These are phyloP conservation scores for Pogonus chalceus DNA, from an alignment of 1,140 invertebrate genomes.

Conservation along the genomic window DNA sequence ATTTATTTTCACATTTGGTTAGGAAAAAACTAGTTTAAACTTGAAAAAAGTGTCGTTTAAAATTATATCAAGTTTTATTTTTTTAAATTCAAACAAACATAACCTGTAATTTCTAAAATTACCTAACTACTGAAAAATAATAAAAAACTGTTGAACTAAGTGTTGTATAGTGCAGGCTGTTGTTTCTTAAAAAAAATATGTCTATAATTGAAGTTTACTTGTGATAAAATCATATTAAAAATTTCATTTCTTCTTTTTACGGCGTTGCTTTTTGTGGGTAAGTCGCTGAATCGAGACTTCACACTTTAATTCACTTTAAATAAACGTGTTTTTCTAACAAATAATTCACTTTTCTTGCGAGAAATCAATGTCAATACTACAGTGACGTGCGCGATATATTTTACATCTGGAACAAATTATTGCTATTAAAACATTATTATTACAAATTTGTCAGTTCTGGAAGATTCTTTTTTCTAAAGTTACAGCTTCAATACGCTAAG, in stretches of 20 bases:
- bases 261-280: neutral
- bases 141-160: neutral
- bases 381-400: no score
- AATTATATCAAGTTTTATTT: neutral
- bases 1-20: neutral
- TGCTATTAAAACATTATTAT: no score
- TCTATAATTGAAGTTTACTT: neutral
- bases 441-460: no score
- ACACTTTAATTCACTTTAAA: constrained; percentile 3
- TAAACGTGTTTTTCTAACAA: neutral
- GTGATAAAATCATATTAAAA: constrained; percentile 3
- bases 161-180: neutral
- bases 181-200: neutral
- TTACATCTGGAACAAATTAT: neutral
- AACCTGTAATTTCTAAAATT: constrained; percentile 5
- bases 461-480: no score
- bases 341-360: no score
- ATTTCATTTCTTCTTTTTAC: neutral
- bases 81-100: neutral
- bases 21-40: neutral
- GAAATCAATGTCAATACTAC: no score
- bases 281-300: neutral
- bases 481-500: no score
- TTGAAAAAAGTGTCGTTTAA: neutral
- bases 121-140: constrained; percentile 2